phyloP scores from a whole-genome alignment of 2,113 vertebrate species.

The Stictonetta naevosa region DNA sequence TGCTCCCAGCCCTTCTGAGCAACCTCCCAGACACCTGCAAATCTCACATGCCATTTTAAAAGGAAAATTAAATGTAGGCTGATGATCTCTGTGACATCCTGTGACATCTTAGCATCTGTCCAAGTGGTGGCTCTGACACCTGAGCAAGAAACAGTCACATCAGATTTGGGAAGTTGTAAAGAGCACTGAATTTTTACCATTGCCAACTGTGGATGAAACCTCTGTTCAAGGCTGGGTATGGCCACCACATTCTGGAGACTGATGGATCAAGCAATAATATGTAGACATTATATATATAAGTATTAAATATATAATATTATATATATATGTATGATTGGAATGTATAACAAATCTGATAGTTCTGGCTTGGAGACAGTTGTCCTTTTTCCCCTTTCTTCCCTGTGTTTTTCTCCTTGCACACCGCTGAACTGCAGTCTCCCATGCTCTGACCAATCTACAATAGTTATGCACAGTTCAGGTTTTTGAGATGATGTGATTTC shows the following conservation, averaged over 20 bases:
- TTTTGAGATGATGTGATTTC: neutral
- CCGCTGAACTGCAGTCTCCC: neutral
- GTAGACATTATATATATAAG: neutral
- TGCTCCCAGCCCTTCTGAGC: neutral
- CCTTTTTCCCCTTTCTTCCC: neutral
- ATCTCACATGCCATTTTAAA: neutral
- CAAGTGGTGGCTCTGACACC: neutral
- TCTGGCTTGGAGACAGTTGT: neutral
- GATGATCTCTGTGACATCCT: neutral
- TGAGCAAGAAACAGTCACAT: neutral
- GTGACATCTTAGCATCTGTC: neutral
- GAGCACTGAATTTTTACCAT: neutral
- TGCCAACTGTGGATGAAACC: neutral
- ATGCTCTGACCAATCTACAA: neutral
- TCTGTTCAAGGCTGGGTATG: rapidly evolving
- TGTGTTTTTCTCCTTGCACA: neutral
- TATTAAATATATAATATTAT: neutral
- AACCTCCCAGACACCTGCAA: neutral
- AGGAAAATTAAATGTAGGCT: neutral
- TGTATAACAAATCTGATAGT: neutral
- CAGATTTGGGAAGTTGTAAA: neutral
- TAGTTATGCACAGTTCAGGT: neutral
- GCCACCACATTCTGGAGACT: neutral
- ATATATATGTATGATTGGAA: neutral
- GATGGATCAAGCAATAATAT: neutral